Evolutionary conservation across 2,888 invertebrate species (phyloP).

Genomic region (Daptonema setosum): DNA sequence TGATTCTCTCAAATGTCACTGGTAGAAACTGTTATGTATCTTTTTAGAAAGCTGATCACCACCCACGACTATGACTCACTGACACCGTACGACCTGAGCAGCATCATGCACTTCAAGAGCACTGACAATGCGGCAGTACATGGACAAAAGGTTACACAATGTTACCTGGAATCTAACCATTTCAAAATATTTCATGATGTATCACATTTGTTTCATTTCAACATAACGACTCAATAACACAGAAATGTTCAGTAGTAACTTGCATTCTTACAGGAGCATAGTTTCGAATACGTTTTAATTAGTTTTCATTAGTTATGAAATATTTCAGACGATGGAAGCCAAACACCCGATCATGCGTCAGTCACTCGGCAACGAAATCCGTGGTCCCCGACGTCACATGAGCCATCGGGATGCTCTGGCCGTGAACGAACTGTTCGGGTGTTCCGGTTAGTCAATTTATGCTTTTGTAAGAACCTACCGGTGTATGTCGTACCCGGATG

Average conservation of each 20-base stretch:
- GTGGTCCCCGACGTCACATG: neutral
- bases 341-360: neutral
- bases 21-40: neutral
- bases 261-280: neutral
- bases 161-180: no score
- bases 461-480: no score
- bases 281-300: neutral
- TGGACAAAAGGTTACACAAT: no score
- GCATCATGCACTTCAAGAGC: constrained; percentile 2
- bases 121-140: neutral
- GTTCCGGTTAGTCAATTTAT: neutral
- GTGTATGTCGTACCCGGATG: no score
- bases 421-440: neutral
- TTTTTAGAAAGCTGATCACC: neutral
- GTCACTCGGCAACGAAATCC: neutral
- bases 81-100: constrained; percentile 4
- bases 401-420: neutral
- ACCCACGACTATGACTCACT: neutral
- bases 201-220: neutral
- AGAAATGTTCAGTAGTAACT: no score
- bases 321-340: neutral
- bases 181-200: no score
- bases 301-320: neutral
- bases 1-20: no score
- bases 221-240: no score